These are phyloP conservation scores for Pardosa pseudoannulata DNA, from an alignment of 2,888 invertebrate genomes.

Conservation along the genomic window DNA sequence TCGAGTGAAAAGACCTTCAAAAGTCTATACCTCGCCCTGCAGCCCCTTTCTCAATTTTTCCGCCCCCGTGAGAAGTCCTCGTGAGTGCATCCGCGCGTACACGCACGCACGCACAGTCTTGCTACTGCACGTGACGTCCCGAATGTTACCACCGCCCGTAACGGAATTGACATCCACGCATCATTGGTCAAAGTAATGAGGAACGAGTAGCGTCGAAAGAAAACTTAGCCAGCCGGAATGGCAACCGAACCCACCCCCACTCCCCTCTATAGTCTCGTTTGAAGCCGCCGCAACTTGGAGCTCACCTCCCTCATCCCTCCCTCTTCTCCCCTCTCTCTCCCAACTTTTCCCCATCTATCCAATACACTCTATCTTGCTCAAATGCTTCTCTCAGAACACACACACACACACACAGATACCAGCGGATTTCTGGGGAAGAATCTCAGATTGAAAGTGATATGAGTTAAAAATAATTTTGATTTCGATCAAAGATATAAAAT, in stretches of 20 bases:
- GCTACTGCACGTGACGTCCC: conserved; percentile 64
- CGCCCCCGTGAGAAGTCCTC: conserved; percentile 23
- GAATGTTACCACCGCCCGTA: conserved; percentile 62
- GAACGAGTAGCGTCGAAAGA: conserved; percentile 63
- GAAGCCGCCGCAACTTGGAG: conserved; percentile 41
- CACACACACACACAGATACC: conserved; percentile 11
- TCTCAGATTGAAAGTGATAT: conserved; percentile 23
- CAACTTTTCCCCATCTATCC: neutral
- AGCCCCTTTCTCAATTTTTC: neutral
- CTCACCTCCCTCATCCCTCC: neutral
- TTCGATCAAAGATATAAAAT: conserved; percentile 4
- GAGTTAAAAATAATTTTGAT: conserved; percentile 19
- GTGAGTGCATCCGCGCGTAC: conserved; percentile 28
- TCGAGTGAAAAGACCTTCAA: conserved; percentile 23
- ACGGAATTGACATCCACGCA: conserved; percentile 71
- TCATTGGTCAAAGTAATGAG: conserved; percentile 72
- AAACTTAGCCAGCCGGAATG: conserved; percentile 71
- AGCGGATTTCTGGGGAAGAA: neutral
- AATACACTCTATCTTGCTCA: conserved; percentile 15
- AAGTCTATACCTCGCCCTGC: conserved; percentile 17
- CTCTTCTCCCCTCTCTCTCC: neutral
- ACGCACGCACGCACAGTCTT: conserved; percentile 16
- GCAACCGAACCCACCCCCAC: conserved; percentile 51
- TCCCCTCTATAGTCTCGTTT: conserved; percentile 33
- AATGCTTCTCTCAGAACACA: conserved; percentile 14